phyloP scores from a whole-genome alignment of 2,888 invertebrate genomes.

The Hanleya hanleyi region DNA sequence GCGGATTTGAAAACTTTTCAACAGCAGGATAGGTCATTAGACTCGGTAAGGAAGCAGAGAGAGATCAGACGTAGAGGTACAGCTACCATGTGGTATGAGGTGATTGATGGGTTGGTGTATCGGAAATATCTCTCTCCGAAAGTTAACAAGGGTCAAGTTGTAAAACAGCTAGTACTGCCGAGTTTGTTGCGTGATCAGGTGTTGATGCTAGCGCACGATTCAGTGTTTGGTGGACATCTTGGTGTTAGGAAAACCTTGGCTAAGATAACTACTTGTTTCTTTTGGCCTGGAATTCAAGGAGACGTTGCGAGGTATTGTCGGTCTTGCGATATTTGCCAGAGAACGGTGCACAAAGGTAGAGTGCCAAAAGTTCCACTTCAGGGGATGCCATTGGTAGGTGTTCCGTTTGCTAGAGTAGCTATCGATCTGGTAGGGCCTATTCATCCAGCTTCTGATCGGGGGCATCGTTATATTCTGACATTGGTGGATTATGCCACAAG shows the following conservation, averaged over 20 bases:
- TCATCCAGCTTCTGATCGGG: slow-evolving; percentile 25
- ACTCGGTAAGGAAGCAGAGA: too few species aligned
- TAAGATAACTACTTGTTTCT: slow-evolving; percentile 16
- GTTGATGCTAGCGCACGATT: slow-evolving; percentile 27
- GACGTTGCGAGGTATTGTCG: slow-evolving; percentile 33
- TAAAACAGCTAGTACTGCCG: slow-evolving; percentile 31
- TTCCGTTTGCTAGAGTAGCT: slow-evolving; percentile 37
- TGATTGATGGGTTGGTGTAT: too few species aligned
- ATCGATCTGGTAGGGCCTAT: slow-evolving; percentile 47
- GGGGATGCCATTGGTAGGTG: slow-evolving; percentile 34
- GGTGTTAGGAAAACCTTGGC: neutral
- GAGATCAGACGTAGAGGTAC: too few species aligned
- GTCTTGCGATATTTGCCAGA: slow-evolving; percentile 43
- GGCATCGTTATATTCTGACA: slow-evolving; percentile 36
- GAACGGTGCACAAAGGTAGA: slow-evolving; percentile 30
- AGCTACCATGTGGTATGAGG: too few species aligned
- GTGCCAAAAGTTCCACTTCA: slow-evolving; percentile 28
- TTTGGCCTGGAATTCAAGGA: slow-evolving; percentile 36
- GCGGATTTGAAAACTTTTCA: too few species aligned
- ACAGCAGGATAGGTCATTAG: too few species aligned
- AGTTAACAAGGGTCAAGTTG: too few species aligned
- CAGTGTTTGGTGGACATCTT: slow-evolving; percentile 9
- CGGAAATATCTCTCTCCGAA: too few species aligned
- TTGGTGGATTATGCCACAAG: slow-evolving; percentile 38
- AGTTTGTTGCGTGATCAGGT: slow-evolving; percentile 10